Percentiles rank a stretch among this genome's conserved stretches.
These are phyloP conservation scores for Dioctria rufipes DNA, from an alignment of 2,888 invertebrate genomes.

Conservation along the genomic window DNA sequence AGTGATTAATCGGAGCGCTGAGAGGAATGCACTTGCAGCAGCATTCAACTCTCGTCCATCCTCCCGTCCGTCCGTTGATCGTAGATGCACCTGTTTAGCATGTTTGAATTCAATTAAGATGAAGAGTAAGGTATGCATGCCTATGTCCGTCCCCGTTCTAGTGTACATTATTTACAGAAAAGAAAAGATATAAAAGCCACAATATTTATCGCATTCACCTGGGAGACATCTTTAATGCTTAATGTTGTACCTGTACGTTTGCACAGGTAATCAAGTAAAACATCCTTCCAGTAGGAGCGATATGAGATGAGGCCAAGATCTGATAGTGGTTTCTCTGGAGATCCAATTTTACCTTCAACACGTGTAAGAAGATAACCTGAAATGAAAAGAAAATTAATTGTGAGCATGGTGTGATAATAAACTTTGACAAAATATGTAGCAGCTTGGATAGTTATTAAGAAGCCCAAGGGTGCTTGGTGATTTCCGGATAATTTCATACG, in stretches of 20 bases:
- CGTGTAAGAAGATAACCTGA: slow-evolving; percentile 96
- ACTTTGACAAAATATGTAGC: slow-evolving; percentile 1
- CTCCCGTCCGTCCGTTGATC: no score
- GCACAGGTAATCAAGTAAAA: slow-evolving; percentile 91
- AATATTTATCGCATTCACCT: slow-evolving; percentile 64
- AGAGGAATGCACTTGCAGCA: slow-evolving; percentile 50
- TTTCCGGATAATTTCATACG: no score
- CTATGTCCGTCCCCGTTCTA: neutral
- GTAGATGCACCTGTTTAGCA: slow-evolving; percentile 57
- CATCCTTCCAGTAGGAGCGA: slow-evolving; percentile 99
- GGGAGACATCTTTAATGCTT: slow-evolving; percentile 88
- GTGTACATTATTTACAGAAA: no score
- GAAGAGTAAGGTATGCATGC: slow-evolving; percentile 36
- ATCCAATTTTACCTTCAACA: slow-evolving; percentile 98
- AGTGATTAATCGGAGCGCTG: slow-evolving; percentile 55
- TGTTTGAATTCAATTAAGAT: slow-evolving; percentile 55
- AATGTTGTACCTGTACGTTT: slow-evolving; percentile 90
- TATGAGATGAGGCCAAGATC: slow-evolving; percentile 98
- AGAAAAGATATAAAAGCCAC: neutral
- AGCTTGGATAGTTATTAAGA: neutral
- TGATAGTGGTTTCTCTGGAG: slow-evolving; percentile 98
- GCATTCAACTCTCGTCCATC: slow-evolving; percentile 7
- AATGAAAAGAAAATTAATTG: slow-evolving; percentile 45
- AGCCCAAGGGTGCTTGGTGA: neutral
- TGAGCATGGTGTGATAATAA: slow-evolving; percentile 28